Evolutionary conservation across 2,888 invertebrate genomes (phyloP).

Genomic region (Argynnis bischoffii): DNA sequence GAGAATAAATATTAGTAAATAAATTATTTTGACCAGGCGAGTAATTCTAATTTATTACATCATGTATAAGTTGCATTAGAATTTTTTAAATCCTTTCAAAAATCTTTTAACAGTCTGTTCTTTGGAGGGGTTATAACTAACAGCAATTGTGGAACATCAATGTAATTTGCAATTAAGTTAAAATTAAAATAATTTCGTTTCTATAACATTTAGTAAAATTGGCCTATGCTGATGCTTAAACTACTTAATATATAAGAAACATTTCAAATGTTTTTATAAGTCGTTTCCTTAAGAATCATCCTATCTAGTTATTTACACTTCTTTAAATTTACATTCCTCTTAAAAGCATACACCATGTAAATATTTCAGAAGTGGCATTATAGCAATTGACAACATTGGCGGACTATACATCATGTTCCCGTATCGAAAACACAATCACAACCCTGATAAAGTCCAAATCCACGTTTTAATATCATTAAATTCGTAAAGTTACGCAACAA

Average conservation of each 20-base stretch:
- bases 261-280: slow-evolving; percentile 7
- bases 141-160: slow-evolving; percentile 8
- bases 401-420: slow-evolving; percentile 28
- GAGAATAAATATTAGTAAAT: too few relatives aligned
- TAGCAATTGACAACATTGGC: slow-evolving; percentile 37
- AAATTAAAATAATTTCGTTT: neutral
- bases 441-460: slow-evolving; percentile 29
- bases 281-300: slow-evolving; percentile 11
- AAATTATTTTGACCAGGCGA: neutral
- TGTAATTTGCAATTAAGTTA: slow-evolving; percentile 10
- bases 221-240: slow-evolving; percentile 13
- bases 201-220: slow-evolving; percentile 12
- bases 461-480: slow-evolving; percentile 46
- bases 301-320: slow-evolving; percentile 23
- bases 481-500: slow-evolving; percentile 41
- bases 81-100: slow-evolving; percentile 13
- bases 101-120: neutral
- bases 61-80: neutral
- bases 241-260: slow-evolving; percentile 12
- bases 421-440: slow-evolving; percentile 37
- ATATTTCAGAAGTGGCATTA: slow-evolving; percentile 25
- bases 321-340: slow-evolving; percentile 14
- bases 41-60: neutral
- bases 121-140: slow-evolving; percentile 11
- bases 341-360: slow-evolving; percentile 19